A percentile compares a stretch with the other conserved stretches of the same genome.
Conservation (phyloP, 1,140 invertebrate genomes). For the Temnothorax nylanderi region DNA sequence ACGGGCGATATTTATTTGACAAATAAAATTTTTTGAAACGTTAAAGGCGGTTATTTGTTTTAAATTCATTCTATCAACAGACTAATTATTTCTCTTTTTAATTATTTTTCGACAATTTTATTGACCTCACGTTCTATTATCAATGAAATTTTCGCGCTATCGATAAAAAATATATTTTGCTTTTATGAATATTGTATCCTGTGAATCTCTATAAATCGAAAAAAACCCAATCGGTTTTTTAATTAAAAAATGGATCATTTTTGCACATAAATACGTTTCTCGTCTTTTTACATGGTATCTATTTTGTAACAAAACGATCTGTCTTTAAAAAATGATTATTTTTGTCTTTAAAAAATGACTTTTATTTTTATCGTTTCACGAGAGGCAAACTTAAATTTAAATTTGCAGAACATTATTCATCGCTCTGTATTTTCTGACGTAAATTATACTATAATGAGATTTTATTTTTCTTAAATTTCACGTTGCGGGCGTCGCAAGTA, state of each 20-base stretch:
- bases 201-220: neutral
- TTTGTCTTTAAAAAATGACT: neutral
- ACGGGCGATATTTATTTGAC: neutral
- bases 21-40: neutral
- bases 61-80: neutral
- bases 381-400: neutral
- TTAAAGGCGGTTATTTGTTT: neutral
- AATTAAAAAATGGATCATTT: neutral
- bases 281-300: neutral
- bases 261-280: neutral
- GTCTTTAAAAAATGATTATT: neutral
- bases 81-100: neutral
- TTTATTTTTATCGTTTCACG: slow-evolving; percentile 2
- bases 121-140: neutral
- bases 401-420: slow-evolving; percentile 4
- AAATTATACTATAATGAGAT: slow-evolving; percentile 10
- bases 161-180: neutral
- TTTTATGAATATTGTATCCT: neutral
- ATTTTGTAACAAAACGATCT: neutral
- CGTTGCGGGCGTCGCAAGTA: neutral
- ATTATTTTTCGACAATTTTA: neutral
- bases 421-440: neutral
- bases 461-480: slow-evolving; percentile 44
- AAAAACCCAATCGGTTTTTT: neutral
- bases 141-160: neutral